These are phyloP conservation scores for Fragum sueziense DNA, from an alignment of 2,888 invertebrate species.

Conservation along the genomic window DNA sequence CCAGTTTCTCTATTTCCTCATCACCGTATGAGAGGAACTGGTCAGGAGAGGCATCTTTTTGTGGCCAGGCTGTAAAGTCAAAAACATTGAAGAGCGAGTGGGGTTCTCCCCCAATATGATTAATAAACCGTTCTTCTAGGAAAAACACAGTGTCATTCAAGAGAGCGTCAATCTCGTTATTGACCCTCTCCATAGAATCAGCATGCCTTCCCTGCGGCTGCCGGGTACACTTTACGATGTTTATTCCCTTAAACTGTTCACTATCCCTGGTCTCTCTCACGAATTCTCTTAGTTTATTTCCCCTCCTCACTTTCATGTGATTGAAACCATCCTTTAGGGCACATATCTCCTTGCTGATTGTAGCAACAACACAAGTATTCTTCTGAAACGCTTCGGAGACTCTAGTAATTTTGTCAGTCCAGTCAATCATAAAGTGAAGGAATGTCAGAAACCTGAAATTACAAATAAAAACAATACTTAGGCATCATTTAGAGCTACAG, in stretches of 20 bases:
- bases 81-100: slow-evolving; percentile 32
- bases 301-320: slow-evolving; percentile 29
- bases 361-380: slow-evolving; percentile 9
- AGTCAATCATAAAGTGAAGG: slow-evolving; percentile 34
- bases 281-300: not conserved
- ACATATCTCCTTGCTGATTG: slow-evolving; percentile 1
- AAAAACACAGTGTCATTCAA: slow-evolving; percentile 26
- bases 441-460: slow-evolving; percentile 23
- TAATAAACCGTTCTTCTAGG: slow-evolving; percentile 32
- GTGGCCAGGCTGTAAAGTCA: slow-evolving; percentile 27
- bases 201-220: not conserved
- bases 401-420: not conserved
- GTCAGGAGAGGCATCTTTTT: not conserved
- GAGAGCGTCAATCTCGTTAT: slow-evolving; percentile 16
- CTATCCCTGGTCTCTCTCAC: not conserved
- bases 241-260: slow-evolving; percentile 6
- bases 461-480: not conserved
- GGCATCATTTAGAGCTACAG: too few relatives aligned
- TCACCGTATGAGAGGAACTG: not conserved
- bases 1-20: slow-evolving; percentile 10
- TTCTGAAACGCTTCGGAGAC: slow-evolving; percentile 26
- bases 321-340: slow-evolving; percentile 18
- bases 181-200: slow-evolving; percentile 8
- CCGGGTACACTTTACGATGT: not conserved
- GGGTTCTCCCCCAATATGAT: slow-evolving; percentile 36